A percentile compares a stretch with the other conserved stretches of the same genome.
These are phyloP conservation scores for Talpa occidentalis DNA, from an alignment of 2,113 vertebrate species.

Conservation along the genomic window DNA sequence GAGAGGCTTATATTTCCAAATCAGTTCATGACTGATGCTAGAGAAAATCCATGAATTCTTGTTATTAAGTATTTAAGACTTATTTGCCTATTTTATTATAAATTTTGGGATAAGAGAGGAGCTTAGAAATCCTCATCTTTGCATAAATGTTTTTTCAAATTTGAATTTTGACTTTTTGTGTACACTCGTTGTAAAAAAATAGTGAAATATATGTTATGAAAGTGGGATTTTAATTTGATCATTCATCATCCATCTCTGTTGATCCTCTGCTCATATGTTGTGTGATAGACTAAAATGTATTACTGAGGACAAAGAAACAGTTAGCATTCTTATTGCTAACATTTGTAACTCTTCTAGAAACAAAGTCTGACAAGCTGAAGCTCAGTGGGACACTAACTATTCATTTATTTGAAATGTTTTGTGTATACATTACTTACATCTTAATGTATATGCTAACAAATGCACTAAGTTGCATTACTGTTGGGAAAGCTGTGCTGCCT, in stretches of 20 bases:
- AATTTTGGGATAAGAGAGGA: not conserved
- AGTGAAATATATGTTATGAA: slow-evolving; percentile 23
- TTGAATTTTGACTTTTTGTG: not conserved
- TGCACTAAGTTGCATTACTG: not conserved
- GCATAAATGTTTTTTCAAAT: not conserved
- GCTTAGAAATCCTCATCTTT: not conserved
- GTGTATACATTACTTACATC: slow-evolving; percentile 68
- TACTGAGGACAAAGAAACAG: slow-evolving; percentile 30
- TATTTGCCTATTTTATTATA: not conserved
- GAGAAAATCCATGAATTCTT: not conserved
- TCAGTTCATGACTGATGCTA: not conserved
- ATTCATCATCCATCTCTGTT: slow-evolving; percentile 51
- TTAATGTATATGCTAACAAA: slow-evolving; percentile 72
- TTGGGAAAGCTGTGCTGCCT: not conserved
- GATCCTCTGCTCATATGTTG: slow-evolving; percentile 14
- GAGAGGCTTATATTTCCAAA: not conserved
- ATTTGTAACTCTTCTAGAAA: slow-evolving; percentile 71
- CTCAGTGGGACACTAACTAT: slow-evolving; percentile 51
- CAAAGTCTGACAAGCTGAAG: slow-evolving; percentile 59
- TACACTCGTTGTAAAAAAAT: not conserved
- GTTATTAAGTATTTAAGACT: not conserved
- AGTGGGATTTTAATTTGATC: slow-evolving; percentile 64
- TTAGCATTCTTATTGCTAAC: slow-evolving; percentile 73
- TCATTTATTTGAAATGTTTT: slow-evolving; percentile 74
- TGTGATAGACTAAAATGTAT: slow-evolving; percentile 29